Evolutionary conservation across 2,888 invertebrate species (phyloP).

Genomic region (Apamea sordens): DNA sequence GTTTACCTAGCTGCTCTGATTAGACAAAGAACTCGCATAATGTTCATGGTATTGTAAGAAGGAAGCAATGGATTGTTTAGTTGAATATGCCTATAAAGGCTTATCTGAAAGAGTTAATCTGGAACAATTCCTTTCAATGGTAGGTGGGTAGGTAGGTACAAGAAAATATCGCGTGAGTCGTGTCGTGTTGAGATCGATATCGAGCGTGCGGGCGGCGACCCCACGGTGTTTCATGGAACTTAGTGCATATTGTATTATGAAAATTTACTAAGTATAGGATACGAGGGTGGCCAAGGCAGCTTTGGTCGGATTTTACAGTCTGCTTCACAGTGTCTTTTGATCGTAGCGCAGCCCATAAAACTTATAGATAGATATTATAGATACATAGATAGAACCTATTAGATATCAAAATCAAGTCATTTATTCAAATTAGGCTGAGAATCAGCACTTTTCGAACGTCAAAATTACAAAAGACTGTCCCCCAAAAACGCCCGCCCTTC

Average conservation of each 20-base stretch:
- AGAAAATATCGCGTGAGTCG: conserved; percentile 79
- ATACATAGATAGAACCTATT: neutral
- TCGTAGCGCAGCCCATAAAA: conserved; percentile 13
- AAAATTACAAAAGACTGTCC: too few relatives aligned
- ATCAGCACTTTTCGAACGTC: too few relatives aligned
- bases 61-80: conserved; percentile 19
- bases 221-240: conserved; percentile 68
- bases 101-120: conserved; percentile 69
- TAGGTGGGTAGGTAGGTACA: conserved; percentile 42
- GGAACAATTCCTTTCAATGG: conserved; percentile 68
- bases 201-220: conserved; percentile 79
- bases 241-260: conserved; percentile 58
- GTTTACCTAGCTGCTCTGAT: conserved; percentile 9
- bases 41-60: conserved; percentile 13
- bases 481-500: too few relatives aligned
- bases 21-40: neutral
- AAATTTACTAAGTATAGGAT: conserved; percentile 22
- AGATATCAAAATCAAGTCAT: neutral
- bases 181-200: conserved; percentile 78
- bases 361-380: neutral
- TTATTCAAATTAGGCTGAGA: too few relatives aligned
- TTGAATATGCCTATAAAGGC: conserved; percentile 29
- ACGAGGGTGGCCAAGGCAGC: conserved; percentile 14
- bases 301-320: conserved; percentile 52
- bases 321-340: conserved; percentile 49